Conservation (phyloP, 2,888 invertebrate genomes). For the Acronicta alni region DNA sequence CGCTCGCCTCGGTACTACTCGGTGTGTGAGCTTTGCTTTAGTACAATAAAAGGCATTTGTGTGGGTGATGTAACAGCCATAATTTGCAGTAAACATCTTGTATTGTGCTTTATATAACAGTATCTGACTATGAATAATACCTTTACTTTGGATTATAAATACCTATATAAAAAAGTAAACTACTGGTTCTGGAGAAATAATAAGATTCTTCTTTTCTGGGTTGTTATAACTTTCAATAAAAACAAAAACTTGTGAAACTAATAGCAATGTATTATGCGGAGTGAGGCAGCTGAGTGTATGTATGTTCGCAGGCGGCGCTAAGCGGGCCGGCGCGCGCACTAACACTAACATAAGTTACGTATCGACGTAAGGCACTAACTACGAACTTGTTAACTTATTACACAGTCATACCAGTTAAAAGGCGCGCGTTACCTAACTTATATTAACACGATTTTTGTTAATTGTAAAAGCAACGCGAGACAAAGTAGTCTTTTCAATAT, state of each 20-base stretch:
- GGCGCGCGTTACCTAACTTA: conserved; percentile 7
- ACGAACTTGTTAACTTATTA: conserved; percentile 84
- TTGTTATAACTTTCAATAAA: conserved; percentile 24
- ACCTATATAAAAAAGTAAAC: conserved; percentile 8
- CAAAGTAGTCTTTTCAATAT: conserved; percentile 9
- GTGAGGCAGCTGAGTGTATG: conserved; percentile 70
- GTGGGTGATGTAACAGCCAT: conserved; percentile 88
- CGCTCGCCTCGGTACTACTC: conserved; percentile 39
- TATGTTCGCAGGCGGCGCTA: conserved; percentile 88
- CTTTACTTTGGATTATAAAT: conserved; percentile 20
- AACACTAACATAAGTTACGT: conserved; percentile 82
- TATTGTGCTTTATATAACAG: conserved; percentile 53
- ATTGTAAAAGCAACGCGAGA: not conserved
- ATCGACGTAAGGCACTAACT: conserved; percentile 86
- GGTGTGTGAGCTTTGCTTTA: conserved; percentile 71
- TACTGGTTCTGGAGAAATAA: conserved; percentile 30
- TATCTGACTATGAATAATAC: conserved; percentile 32
- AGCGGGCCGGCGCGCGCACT: conserved; percentile 74
- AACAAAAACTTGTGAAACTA: conserved; percentile 36
- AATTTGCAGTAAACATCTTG: conserved; percentile 65
- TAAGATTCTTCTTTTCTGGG: conserved; percentile 12
- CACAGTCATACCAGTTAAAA: conserved; percentile 56
- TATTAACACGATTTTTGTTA: conserved; percentile 1
- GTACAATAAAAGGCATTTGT: conserved; percentile 65
- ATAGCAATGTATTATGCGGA: conserved; percentile 48